A percentile compares a stretch with the other conserved stretches of the same genome.
Evolutionary conservation across 2,888 invertebrate genomes (phyloP).

Genomic region (Oxycera nigricornis): DNA sequence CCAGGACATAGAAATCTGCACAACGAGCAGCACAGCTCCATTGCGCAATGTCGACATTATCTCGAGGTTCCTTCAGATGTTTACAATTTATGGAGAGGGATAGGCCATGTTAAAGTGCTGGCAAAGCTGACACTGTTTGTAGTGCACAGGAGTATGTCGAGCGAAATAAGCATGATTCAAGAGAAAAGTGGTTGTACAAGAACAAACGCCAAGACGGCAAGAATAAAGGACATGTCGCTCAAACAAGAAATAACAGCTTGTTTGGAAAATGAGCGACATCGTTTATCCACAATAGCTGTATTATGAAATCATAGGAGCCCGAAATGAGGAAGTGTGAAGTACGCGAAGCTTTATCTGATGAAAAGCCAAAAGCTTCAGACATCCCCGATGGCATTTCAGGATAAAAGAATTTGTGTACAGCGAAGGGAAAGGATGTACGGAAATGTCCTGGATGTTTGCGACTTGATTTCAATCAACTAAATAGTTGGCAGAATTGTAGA

Average conservation of each 20-base stretch:
- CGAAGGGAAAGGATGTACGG: not conserved
- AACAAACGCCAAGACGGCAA: not conserved
- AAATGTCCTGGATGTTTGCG: not conserved
- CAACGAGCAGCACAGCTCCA: not conserved
- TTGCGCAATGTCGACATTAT: conserved; percentile 8
- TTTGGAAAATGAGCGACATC: not conserved
- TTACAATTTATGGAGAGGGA: conserved; percentile 25
- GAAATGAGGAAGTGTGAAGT: not conserved
- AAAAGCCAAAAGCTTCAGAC: not conserved
- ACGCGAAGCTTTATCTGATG: not conserved
- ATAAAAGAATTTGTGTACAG: not conserved
- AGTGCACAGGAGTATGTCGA: not conserved
- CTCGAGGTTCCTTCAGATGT: conserved; percentile 2
- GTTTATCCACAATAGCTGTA: not conserved
- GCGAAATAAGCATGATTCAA: conserved; percentile 4
- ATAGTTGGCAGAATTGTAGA: too few species aligned
- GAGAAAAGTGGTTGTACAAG: conserved; percentile 3
- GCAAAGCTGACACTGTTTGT: not conserved
- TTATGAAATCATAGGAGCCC: not conserved
- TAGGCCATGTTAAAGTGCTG: conserved; percentile 22
- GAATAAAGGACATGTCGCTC: not conserved
- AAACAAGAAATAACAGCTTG: not conserved
- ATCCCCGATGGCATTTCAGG: not conserved
- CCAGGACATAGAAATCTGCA: conserved; percentile 5
- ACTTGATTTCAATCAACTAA: too few species aligned